Percentiles rank a stretch among this genome's conserved stretches.
phyloP scores from a whole-genome alignment of 2,888 invertebrate genomes.

The Nomada lathburiana region DNA sequence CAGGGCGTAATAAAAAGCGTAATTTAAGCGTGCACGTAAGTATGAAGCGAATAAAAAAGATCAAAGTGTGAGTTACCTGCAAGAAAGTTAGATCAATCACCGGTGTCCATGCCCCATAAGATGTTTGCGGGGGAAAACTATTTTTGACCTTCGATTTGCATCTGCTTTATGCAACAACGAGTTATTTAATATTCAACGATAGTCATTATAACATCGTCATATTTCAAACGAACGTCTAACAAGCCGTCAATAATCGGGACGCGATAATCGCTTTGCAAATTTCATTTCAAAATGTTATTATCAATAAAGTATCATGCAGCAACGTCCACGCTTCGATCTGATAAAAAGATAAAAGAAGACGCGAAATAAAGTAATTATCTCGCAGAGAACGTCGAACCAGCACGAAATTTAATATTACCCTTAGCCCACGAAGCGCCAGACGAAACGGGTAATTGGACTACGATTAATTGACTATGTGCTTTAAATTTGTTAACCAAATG shows the following conservation, averaged over 20 bases:
- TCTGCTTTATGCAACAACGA: background rate
- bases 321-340: background rate
- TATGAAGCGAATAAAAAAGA: background rate
- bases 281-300: background rate
- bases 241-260: background rate
- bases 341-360: background rate
- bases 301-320: background rate
- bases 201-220: background rate
- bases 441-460: background rate
- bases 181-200: background rate
- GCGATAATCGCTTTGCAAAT: constrained; percentile 2
- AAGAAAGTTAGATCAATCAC: background rate
- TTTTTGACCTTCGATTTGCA: background rate
- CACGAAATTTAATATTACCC: too few species aligned
- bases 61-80: background rate
- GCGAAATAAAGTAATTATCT: background rate
- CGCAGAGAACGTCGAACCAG: too few species aligned
- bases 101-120: background rate
- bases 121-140: background rate
- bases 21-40: background rate
- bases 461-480: background rate
- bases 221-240: background rate
- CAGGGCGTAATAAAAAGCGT: background rate
- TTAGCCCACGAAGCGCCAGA: background rate
- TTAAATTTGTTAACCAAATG: too few species aligned